Percentiles rank a stretch among this genome's conserved stretches.
Evolutionary conservation across 2,113 vertebrate genomes (phyloP).

Genomic region (Engraulis encrasicolus): DNA sequence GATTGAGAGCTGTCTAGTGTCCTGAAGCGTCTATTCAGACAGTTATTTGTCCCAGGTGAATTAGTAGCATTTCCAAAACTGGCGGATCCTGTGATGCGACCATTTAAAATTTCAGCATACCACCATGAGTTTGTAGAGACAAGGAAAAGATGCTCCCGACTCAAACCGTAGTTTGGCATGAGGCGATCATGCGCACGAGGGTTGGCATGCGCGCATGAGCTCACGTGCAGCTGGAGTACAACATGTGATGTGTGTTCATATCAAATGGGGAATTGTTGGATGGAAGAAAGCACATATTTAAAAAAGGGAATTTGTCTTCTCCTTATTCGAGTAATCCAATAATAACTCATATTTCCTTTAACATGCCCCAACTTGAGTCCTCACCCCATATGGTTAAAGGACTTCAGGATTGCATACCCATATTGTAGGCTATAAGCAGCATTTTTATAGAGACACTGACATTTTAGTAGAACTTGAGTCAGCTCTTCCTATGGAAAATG

Average conservation of each 20-base stretch:
- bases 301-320: too few species aligned
- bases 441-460: too few species aligned
- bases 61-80: not conserved
- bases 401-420: too few species aligned
- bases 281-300: too few species aligned
- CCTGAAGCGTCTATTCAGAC: constrained; percentile 67
- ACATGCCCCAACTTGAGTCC: too few species aligned
- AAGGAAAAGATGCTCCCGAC: not conserved
- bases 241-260: constrained; percentile 67
- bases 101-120: not conserved
- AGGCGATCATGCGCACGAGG: constrained; percentile 59
- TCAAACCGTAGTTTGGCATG: not conserved
- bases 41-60: not conserved
- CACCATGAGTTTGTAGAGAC: not conserved
- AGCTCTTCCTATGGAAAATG: too few species aligned
- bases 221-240: constrained; percentile 64
- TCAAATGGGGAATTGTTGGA: too few species aligned
- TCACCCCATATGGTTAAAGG: too few species aligned
- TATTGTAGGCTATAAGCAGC: too few species aligned
- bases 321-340: too few species aligned
- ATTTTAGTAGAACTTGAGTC: too few species aligned
- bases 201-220: constrained; percentile 45
- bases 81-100: not conserved
- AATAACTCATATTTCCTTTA: too few species aligned
- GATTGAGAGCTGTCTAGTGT: constrained; percentile 80